phyloP scores from a whole-genome alignment of 2,113 vertebrate species.

The Fregetta grallaria region DNA sequence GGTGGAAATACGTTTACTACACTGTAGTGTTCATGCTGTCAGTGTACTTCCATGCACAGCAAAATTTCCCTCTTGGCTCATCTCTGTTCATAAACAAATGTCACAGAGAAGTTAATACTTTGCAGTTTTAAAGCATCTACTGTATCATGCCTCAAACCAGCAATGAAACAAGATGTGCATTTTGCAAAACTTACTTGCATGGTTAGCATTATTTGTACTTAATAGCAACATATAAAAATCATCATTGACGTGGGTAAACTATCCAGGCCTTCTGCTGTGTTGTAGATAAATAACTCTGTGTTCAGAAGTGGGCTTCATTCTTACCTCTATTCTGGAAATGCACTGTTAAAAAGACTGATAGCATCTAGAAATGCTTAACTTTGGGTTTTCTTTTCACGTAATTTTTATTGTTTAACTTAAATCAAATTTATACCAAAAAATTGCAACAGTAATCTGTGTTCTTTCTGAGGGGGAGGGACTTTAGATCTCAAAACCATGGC shows the following conservation, averaged over 20 bases:
- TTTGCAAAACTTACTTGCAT: not conserved
- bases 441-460: not conserved
- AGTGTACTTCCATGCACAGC: not conserved
- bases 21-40: not conserved
- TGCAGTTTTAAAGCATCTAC: not conserved
- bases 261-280: not conserved
- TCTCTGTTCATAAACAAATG: not conserved
- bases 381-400: not conserved
- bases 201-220: not conserved
- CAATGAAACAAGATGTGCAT: not conserved
- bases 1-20: not conserved
- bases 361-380: not conserved
- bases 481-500: not conserved
- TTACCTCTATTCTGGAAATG: not conserved
- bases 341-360: not conserved
- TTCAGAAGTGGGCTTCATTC: not conserved
- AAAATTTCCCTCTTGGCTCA: not conserved
- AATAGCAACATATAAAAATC: not conserved
- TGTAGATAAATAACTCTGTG: not conserved
- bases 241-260: not conserved
- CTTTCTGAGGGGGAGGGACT: not conserved
- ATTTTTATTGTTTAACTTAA: not conserved
- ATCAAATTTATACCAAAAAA: not conserved
- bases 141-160: not conserved
- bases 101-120: not conserved